These are phyloP conservation scores for Sylvia borin DNA, from an alignment of 2,797 vertebrate genomes.

Conservation along the genomic window DNA sequence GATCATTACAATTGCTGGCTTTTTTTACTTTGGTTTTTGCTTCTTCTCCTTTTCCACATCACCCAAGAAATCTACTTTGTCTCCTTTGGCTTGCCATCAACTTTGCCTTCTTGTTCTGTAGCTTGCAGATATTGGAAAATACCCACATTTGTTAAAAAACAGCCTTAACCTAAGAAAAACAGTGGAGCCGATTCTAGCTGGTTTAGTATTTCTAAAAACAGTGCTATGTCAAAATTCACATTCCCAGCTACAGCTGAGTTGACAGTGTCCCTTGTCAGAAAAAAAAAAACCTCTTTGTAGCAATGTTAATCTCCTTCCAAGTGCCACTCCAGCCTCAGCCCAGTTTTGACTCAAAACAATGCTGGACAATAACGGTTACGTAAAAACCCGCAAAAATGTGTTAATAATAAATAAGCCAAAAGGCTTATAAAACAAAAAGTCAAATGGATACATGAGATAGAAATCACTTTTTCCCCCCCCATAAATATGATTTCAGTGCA, in stretches of 20 bases:
- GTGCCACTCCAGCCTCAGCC: slow-evolving; percentile 5
- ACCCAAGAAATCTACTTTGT: not conserved
- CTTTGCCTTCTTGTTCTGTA: not conserved
- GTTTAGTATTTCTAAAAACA: not conserved
- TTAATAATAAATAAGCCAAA: slow-evolving; percentile 66
- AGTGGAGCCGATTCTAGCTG: not conserved
- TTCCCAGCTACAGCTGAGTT: not conserved
- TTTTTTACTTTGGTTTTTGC: not conserved
- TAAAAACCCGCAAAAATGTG: slow-evolving; percentile 60
- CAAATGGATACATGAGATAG: slow-evolving; percentile 36
- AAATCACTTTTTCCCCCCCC: slow-evolving; percentile 50
- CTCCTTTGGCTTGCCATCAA: not conserved
- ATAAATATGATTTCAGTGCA: slow-evolving; percentile 39
- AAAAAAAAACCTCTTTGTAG: not conserved
- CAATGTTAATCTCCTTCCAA: not conserved
- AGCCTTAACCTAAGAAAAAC: not conserved
- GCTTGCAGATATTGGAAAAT: not conserved
- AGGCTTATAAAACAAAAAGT: slow-evolving; percentile 22
- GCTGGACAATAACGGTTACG: slow-evolving; percentile 12
- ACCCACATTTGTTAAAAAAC: not conserved
- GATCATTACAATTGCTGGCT: not conserved
- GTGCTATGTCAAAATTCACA: not conserved
- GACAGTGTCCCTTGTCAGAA: not conserved
- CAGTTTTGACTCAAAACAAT: not conserved
- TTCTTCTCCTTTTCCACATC: not conserved